phyloP scores from a whole-genome alignment of 2,888 invertebrate genomes.

The Pseudolycoriella hygida region DNA sequence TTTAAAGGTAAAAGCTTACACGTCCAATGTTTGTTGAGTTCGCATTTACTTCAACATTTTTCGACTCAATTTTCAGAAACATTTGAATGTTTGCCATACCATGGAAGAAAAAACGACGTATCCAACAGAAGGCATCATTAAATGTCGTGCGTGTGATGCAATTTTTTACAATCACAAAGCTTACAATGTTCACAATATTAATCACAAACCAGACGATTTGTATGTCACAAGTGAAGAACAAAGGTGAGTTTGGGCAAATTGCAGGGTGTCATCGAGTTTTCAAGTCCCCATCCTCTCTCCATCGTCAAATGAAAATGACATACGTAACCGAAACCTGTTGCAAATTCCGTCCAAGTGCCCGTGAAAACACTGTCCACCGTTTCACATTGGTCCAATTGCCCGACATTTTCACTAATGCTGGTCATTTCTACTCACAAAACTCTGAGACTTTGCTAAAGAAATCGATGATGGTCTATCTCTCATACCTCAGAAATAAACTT shows the following conservation, averaged over 20 bases:
- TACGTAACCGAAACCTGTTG: too few relatives aligned
- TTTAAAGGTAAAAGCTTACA: constrained; percentile 33
- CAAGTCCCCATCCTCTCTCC: constrained; percentile 10
- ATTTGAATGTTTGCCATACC: constrained; percentile 33
- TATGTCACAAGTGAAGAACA: constrained; percentile 40
- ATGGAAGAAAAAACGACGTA: constrained; percentile 32
- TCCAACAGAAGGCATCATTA: constrained; percentile 33
- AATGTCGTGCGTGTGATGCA: constrained; percentile 46
- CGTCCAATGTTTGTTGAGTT: constrained; percentile 45
- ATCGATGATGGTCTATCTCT: too few relatives aligned
- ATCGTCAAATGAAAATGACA: neutral
- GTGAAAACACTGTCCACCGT: too few relatives aligned
- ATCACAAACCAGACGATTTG: constrained; percentile 40
- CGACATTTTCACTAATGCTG: too few relatives aligned
- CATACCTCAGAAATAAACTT: too few relatives aligned
- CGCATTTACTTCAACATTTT: constrained; percentile 38
- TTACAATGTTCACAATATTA: constrained; percentile 42
- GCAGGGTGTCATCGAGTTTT: neutral
- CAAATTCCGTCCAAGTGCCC: too few relatives aligned
- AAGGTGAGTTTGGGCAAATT: constrained; percentile 16
- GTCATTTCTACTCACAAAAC: too few relatives aligned
- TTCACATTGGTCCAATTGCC: too few relatives aligned
- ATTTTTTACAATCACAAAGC: constrained; percentile 45
- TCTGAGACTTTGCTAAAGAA: too few relatives aligned
- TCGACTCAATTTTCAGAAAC: constrained; percentile 31